phyloP scores from a whole-genome alignment of 2,888 invertebrate species.

The Cosmia trapezina region DNA sequence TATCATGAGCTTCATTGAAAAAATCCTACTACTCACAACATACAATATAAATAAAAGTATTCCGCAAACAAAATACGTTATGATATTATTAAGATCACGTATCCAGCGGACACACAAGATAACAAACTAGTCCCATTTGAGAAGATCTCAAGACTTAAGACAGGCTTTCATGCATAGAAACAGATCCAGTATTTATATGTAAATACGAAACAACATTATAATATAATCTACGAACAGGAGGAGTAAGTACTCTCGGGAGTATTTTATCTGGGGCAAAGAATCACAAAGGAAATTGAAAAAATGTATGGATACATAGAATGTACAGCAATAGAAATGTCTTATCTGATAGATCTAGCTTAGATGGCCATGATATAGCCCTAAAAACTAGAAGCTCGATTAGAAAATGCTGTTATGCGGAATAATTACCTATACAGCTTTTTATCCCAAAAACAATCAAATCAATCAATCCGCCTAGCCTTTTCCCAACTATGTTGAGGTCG shows the following conservation, averaged over 20 bases:
- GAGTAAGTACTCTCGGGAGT: slow-evolving; percentile 31
- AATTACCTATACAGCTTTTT: neutral
- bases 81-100: slow-evolving; percentile 23
- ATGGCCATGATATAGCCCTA: neutral
- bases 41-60: neutral
- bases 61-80: neutral
- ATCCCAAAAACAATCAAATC: neutral
- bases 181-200: slow-evolving; percentile 36
- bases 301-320: neutral
- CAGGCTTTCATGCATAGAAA: slow-evolving; percentile 14
- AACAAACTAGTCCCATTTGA: slow-evolving; percentile 17
- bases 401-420: neutral
- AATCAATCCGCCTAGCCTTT: too few relatives aligned
- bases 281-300: slow-evolving; percentile 5
- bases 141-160: slow-evolving; percentile 25
- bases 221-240: slow-evolving; percentile 36
- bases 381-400: neutral
- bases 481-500: too few relatives aligned
- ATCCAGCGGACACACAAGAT: neutral
- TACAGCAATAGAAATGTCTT: neutral
- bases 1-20: neutral
- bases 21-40: neutral
- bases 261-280: slow-evolving; percentile 27
- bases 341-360: too few relatives aligned
- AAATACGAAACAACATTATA: slow-evolving; percentile 35